phyloP scores from a whole-genome alignment of 2,113 vertebrate genomes.

The Erpornis zantholeuca region DNA sequence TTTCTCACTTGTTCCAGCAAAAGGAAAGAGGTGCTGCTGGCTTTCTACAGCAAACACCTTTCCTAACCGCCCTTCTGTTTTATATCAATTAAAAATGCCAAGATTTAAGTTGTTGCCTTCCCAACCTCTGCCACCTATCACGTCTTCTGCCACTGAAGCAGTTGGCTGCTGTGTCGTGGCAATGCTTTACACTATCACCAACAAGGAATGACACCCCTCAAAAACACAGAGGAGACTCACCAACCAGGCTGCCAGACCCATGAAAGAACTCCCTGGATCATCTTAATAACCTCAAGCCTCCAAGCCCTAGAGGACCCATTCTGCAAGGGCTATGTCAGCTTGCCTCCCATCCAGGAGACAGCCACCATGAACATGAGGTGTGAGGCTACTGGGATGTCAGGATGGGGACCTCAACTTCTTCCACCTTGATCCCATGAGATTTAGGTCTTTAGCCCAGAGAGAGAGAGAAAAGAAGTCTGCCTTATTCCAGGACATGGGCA shows the following conservation, averaged over 20 bases:
- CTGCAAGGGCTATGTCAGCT: background rate
- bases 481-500: background rate
- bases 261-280: background rate
- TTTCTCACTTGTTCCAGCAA: conserved; percentile 28
- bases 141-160: background rate
- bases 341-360: background rate
- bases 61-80: conserved; percentile 32
- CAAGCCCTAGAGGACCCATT: background rate
- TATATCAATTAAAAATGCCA: conserved; percentile 5
- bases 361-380: fast-evolving
- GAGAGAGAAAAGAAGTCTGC: background rate
- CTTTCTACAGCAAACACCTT: conserved; percentile 51
- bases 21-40: conserved; percentile 27
- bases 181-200: background rate
- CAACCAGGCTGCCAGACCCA: background rate
- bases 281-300: background rate
- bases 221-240: background rate
- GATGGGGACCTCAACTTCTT: background rate
- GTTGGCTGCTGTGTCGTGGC: fast-evolving
- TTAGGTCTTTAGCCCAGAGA: background rate
- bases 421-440: background rate
- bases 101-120: background rate
- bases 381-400: background rate
- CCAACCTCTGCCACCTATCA: background rate
- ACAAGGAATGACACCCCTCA: background rate